Evolutionary conservation across 1,140 invertebrate genomes (phyloP), one percentile per base, ranked within the genome.

Genomic region (Sarcophaga bullata): DNA sequence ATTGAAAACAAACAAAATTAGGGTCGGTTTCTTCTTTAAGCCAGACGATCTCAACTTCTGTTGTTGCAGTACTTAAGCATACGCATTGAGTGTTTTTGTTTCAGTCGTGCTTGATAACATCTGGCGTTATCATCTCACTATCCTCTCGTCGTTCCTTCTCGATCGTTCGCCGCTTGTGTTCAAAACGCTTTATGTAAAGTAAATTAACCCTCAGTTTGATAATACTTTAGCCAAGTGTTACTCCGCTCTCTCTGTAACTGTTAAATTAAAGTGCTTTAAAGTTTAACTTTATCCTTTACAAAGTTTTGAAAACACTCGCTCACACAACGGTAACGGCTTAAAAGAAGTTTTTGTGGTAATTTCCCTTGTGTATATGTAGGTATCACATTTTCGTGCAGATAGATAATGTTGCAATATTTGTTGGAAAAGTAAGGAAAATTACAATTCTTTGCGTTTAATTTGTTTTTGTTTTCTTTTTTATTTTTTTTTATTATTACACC

Each of bases 41-140:
- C 15, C 13, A 9, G 6, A 25, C 6, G n/a, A 19, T 68, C 62
- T 82, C 82, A 48, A 9, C 54, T 68, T 68, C 6, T 68, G n/a
- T 68, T 58, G 54, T 13, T 25, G 62, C 81, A 83, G 83, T 88
- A 88, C 86, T 88, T 88, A 88, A 88, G 87, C 84, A 82, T 68
- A 37, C 17, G 83, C 85, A 80, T n/a, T 81, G 82, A 81, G 62
- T 84, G 17, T 49, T 49, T 73, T 54, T 84, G 48, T 75, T 80
- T 82, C 80, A 86, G 82, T 88, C 85, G 87, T 85, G 87, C 85
- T 81, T 81, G 80, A 82, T 84, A 84, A 75, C 87, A 86, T 82
- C 85, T 83, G 87, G 85, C 85, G 83, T 85, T 86, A 80, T 85
- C 86, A 73, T 82, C 25, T 47, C 76, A 47, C 54, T 17, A 78